Conservation (phyloP, 2,797 vertebrate genomes). For the Eulemur albifrons region DNA sequence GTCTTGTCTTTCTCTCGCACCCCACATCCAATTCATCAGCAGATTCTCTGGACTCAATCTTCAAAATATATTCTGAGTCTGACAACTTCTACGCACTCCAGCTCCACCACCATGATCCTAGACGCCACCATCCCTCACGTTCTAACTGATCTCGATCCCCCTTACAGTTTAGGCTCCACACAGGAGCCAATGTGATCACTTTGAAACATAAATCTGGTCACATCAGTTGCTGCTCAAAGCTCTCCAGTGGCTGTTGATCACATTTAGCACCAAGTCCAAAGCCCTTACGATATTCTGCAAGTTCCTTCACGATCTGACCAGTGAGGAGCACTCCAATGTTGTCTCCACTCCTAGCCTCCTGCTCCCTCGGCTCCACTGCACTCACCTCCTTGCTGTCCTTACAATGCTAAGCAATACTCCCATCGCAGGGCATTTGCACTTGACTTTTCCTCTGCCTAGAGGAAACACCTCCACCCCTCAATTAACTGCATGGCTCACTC, state of each 20-base stretch:
- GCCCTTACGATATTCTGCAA: too few relatives aligned
- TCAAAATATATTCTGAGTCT: neutral
- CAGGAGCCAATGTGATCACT: neutral
- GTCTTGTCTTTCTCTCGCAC: too few relatives aligned
- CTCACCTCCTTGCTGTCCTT: neutral
- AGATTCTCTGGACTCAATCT: neutral
- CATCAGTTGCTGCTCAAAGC: neutral
- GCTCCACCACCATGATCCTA: neutral
- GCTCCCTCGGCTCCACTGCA: fast-evolving
- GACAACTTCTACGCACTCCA: neutral
- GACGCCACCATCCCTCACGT: neutral
- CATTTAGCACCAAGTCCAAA: neutral
- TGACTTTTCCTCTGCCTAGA: neutral
- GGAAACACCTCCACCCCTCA: neutral
- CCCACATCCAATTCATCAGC: neutral
- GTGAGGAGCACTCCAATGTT: too few relatives aligned
- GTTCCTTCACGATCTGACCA: neutral
- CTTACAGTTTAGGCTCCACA: neutral
- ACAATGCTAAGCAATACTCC: neutral
- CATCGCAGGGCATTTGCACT: neutral
- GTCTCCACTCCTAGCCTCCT: neutral
- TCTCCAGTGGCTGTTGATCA: neutral
- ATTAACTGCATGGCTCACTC: neutral
- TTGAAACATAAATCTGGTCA: neutral
- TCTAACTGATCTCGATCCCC: neutral